A percentile compares a stretch with the other conserved stretches of the same genome.
Evolutionary conservation across 2,113 vertebrate species (phyloP).

Genomic region (Oreocharis arfaki): DNA sequence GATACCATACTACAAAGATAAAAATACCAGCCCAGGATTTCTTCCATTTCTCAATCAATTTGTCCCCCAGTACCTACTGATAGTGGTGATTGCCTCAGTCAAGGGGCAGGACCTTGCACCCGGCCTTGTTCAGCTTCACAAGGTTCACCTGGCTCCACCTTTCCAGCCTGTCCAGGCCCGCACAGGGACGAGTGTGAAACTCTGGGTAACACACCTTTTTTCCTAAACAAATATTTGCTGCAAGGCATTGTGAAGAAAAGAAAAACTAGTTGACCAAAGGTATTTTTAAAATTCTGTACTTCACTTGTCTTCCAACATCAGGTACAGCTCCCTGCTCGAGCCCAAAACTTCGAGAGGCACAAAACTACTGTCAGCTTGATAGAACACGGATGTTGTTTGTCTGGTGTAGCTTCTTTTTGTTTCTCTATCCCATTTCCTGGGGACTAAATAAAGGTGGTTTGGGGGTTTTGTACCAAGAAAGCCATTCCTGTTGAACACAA

Average conservation of each 20-base stretch:
- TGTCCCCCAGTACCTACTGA: background rate
- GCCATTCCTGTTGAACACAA: background rate
- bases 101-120: background rate
- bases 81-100: background rate
- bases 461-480: background rate
- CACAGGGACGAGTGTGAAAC: background rate
- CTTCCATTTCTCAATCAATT: background rate
- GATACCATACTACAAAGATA: background rate
- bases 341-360: background rate
- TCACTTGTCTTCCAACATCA: background rate
- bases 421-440: background rate
- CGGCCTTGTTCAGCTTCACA: background rate
- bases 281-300: background rate
- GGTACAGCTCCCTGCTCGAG: background rate
- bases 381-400: background rate
- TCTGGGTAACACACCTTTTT: background rate
- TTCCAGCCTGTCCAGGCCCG: background rate
- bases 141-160: background rate
- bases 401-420: background rate
- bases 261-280: rapidly evolving
- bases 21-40: background rate
- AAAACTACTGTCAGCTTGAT: background rate
- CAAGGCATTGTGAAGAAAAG: background rate
- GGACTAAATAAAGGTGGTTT: background rate
- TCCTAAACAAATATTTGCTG: background rate